Conservation (phyloP, 2,113 vertebrate species). For the Cygnus atratus region DNA sequence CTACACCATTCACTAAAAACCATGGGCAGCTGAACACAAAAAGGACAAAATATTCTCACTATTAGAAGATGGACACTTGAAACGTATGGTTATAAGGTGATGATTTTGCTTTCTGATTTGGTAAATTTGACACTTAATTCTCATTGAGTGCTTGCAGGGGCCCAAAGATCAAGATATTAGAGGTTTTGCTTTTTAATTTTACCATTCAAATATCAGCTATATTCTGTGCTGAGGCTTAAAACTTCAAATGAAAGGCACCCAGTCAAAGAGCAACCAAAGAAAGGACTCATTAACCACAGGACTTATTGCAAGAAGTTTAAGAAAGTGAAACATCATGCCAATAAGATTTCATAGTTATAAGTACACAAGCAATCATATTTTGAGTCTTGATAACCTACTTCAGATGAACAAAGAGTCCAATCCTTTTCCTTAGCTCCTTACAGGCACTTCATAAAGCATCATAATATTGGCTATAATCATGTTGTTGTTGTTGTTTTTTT, state of each 20-base stretch:
- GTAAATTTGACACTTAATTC: neutral
- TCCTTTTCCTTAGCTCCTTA: neutral
- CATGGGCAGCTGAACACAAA: neutral
- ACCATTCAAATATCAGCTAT: neutral
- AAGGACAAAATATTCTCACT: neutral
- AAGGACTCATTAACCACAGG: neutral
- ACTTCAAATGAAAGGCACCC: neutral
- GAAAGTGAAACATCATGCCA: neutral
- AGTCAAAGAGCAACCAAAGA: neutral
- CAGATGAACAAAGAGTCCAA: neutral
- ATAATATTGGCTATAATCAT: neutral
- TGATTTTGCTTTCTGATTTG: neutral
- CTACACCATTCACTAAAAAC: neutral
- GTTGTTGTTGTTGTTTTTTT: neutral
- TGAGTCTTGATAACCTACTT: neutral
- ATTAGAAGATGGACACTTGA: neutral
- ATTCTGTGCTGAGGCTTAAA: neutral
- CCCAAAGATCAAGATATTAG: neutral
- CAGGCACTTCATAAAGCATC: neutral
- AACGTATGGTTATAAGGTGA: neutral
- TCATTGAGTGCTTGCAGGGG: neutral
- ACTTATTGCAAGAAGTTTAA: neutral
- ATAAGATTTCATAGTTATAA: neutral
- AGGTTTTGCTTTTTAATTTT: neutral
- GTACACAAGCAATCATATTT: neutral